Conservation (phyloP, 2,113 vertebrate genomes). For the Eublepharis macularius region DNA sequence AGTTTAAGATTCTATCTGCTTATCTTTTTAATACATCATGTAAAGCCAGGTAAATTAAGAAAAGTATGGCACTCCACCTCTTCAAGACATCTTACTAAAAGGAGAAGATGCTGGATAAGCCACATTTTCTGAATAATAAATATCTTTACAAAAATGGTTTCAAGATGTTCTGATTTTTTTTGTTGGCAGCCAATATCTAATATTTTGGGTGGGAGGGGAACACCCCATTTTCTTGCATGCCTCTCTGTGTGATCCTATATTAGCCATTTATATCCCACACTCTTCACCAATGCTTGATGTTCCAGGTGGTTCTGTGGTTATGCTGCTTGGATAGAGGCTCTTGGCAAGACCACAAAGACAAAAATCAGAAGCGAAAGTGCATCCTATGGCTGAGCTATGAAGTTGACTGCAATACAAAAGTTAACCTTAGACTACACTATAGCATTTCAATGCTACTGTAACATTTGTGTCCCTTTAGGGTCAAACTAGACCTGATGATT, state of each 20-base stretch:
- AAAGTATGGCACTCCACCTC: slow-evolving; percentile 31
- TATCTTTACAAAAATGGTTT: slow-evolving; percentile 53
- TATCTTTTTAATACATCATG: not conserved
- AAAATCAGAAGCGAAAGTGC: not conserved
- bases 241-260: slow-evolving; percentile 30
- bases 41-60: slow-evolving; percentile 14
- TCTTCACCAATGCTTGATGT: not conserved
- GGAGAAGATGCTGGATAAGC: slow-evolving; percentile 43
- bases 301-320: not conserved
- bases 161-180: slow-evolving; percentile 55
- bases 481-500: not conserved
- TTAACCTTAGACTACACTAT: not conserved
- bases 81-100: slow-evolving; percentile 15
- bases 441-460: not conserved
- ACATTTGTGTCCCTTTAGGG: not conserved
- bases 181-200: slow-evolving; percentile 52
- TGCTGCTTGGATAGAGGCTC: not conserved
- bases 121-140: slow-evolving; percentile 33
- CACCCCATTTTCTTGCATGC: slow-evolving; percentile 46
- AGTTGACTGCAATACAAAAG: not conserved
- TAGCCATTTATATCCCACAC: not conserved
- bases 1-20: not conserved
- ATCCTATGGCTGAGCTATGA: not conserved
- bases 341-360: not conserved
- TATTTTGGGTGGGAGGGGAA: too few relatives aligned